Evolutionary conservation across 2,888 invertebrate species (phyloP).

Genomic region (Brenthis daphne): DNA sequence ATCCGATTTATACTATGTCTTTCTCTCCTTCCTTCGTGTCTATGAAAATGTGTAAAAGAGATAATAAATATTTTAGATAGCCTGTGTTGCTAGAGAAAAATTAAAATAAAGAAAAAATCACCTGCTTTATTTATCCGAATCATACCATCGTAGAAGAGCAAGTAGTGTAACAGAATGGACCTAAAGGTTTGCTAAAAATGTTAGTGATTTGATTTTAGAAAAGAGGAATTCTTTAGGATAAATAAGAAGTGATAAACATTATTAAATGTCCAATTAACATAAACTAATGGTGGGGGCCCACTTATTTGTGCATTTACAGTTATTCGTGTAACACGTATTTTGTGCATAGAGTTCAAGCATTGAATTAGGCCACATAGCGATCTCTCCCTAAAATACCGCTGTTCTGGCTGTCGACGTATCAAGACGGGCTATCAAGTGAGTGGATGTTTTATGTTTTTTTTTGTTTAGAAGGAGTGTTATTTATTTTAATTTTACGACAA

Average conservation of each 20-base stretch:
- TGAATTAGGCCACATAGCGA: constrained; percentile 84
- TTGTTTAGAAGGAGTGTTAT: constrained; percentile 45
- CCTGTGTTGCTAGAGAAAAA: constrained; percentile 38
- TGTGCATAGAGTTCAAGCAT: constrained; percentile 81
- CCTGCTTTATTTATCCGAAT: constrained; percentile 38
- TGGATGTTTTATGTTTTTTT: constrained; percentile 53
- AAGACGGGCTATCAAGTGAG: constrained; percentile 69
- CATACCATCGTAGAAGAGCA: constrained; percentile 39
- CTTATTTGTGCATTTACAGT: constrained; percentile 80
- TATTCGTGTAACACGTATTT: constrained; percentile 82
- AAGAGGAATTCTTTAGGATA: constrained; percentile 43
- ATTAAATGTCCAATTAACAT: constrained; percentile 47
- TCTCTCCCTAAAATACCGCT: constrained; percentile 84
- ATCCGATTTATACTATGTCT: constrained; percentile 15
- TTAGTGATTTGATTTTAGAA: constrained; percentile 60
- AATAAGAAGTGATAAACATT: constrained; percentile 45
- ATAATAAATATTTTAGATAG: constrained; percentile 14
- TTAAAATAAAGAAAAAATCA: constrained; percentile 34
- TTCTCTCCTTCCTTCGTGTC: not conserved
- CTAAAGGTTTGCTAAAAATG: constrained; percentile 61
- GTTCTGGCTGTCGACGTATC: constrained; percentile 83
- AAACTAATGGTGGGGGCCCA: constrained; percentile 52
- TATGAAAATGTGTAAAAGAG: constrained; percentile 22
- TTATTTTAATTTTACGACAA: constrained; percentile 36
- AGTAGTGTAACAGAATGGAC: constrained; percentile 66